Evolutionary conservation across 2,797 vertebrate species (phyloP).

Genomic region (Enteromius unitaeniatus): DNA sequence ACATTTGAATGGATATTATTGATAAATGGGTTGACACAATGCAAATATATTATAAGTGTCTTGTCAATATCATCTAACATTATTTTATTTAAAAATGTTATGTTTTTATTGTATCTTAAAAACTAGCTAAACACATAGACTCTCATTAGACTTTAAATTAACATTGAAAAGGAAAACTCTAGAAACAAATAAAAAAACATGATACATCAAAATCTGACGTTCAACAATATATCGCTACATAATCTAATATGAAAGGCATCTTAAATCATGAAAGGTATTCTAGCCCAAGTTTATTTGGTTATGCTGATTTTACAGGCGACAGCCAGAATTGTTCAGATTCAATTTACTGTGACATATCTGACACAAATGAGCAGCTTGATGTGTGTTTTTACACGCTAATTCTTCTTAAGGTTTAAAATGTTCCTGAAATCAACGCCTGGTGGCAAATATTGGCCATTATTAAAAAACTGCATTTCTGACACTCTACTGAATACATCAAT

Average conservation of each 20-base stretch:
- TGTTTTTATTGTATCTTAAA: not conserved
- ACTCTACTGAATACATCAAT: not conserved
- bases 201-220: not conserved
- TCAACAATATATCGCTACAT: not conserved
- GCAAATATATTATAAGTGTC: no score
- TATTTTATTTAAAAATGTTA: no score
- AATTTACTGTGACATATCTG: not conserved
- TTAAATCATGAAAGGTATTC: not conserved
- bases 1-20: no score
- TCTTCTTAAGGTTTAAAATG: not conserved
- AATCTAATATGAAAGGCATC: not conserved
- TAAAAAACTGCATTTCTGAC: conserved; percentile 11
- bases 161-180: not conserved
- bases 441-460: not conserved
- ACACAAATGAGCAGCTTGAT: not conserved
- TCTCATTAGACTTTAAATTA: not conserved
- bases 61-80: no score
- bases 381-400: not conserved
- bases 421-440: not conserved
- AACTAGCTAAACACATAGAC: not conserved
- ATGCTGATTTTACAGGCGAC: not conserved
- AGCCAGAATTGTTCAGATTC: not conserved
- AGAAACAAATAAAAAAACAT: not conserved
- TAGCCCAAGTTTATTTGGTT: not conserved
- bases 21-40: no score